Evolutionary conservation across 2,888 invertebrate genomes (phyloP).

Genomic region (Tillus elongatus): DNA sequence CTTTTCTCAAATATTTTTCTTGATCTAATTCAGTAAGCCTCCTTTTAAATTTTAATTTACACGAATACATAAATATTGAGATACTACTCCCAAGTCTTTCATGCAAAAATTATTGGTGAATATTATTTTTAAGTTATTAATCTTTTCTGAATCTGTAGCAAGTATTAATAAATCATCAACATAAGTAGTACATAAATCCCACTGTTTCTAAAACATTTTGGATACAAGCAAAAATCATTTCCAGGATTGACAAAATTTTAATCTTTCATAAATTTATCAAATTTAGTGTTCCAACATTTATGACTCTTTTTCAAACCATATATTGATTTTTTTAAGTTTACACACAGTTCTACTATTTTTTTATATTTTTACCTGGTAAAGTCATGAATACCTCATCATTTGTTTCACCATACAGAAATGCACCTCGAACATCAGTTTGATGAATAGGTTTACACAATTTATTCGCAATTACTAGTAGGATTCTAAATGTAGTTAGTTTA

Average conservation of each 20-base stretch:
- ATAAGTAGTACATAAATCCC: constrained; percentile 18
- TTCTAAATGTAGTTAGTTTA: not conserved
- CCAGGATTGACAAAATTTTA: constrained; percentile 14
- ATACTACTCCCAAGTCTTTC: constrained; percentile 8
- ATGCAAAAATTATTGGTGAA: constrained; percentile 12
- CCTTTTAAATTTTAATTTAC: constrained; percentile 6
- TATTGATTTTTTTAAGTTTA: constrained; percentile 9
- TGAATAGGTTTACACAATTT: too few species aligned
- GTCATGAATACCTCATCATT: too few species aligned
- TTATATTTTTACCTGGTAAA: not conserved
- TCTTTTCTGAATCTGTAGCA: constrained; percentile 15
- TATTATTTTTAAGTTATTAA: constrained; percentile 15
- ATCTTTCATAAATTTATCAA: constrained; percentile 14
- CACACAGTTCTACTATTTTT: not conserved
- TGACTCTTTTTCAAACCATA: constrained; percentile 10
- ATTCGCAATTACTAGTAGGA: not conserved
- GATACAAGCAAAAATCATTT: constrained; percentile 19
- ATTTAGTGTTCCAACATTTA: constrained; percentile 23
- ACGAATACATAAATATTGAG: constrained; percentile 12
- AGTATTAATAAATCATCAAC: constrained; percentile 22
- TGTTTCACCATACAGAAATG: too few species aligned
- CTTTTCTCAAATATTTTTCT: constrained; percentile 3
- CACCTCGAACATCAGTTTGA: too few species aligned
- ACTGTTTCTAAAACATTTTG: constrained; percentile 8
- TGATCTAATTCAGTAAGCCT: constrained; percentile 8